A percentile compares a stretch with the other conserved stretches of the same genome.
Conservation (phyloP, 2,888 invertebrate genomes). For the Bembecia ichneumoniformis region DNA sequence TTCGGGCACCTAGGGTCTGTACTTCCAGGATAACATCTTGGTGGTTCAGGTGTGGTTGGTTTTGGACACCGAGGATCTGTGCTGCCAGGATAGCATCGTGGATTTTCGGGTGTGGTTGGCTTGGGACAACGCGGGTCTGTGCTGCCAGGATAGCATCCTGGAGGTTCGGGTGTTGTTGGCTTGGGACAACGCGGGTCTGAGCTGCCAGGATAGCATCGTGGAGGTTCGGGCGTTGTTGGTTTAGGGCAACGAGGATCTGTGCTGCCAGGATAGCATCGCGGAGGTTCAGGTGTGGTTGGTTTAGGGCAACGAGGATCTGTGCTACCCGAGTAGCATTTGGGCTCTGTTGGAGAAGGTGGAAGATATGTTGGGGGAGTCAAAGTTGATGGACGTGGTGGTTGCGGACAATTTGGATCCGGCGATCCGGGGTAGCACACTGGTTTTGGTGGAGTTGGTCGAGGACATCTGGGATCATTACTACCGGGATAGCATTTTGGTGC, state of each 20-base stretch:
- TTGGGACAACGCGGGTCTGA: conserved; percentile 29
- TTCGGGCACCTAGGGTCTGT: conserved; percentile 21
- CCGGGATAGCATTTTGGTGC: conserved; percentile 28
- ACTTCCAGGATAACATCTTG: conserved; percentile 17
- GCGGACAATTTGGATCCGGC: conserved; percentile 28
- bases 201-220: conserved; percentile 31
- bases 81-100: conserved; percentile 29
- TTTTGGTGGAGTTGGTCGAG: conserved; percentile 19
- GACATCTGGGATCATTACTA: conserved; percentile 25
- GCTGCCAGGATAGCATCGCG: conserved; percentile 28
- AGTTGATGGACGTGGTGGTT: conserved; percentile 19
- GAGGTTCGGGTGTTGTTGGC: conserved; percentile 22
- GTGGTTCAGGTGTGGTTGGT: conserved; percentile 24
- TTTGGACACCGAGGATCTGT: conserved; percentile 18
- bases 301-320: conserved; percentile 26
- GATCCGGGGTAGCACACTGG: conserved; percentile 21
- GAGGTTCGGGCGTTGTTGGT: conserved; percentile 15
- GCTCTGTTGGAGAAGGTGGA: conserved; percentile 8
- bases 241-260: conserved; percentile 29
- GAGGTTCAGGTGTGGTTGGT: conserved; percentile 18
- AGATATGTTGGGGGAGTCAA: conserved; percentile 6
- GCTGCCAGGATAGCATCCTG: conserved; percentile 23
- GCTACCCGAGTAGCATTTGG: conserved; percentile 28
- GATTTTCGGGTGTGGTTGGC: conserved; percentile 10
- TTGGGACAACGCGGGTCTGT: conserved; percentile 15